Evolutionary conservation across 2,888 invertebrate genomes (phyloP), one percentile per base, ranked within the genome.

Genomic region (Lingula anatina): DNA sequence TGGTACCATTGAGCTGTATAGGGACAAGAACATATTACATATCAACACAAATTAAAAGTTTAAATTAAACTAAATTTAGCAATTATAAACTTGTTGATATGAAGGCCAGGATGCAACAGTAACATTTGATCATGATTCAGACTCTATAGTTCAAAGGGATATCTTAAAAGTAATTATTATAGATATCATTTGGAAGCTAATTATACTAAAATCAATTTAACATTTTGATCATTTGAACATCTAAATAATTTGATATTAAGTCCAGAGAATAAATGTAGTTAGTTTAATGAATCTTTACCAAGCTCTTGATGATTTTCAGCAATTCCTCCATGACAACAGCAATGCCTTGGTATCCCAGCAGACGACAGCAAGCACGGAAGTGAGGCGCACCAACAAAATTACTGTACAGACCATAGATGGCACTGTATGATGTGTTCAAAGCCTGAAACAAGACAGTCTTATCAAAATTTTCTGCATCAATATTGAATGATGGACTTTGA

Each of bases 301-400:
- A 79, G 2, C 89, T 90, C 60, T 92, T 88, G 0, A 95, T 92
- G 59, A 96, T 91, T 73, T 95, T 95, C 40, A 99, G 81, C 44
- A 99, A 83, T 72, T 97, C 97, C 60, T 94, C 90, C 81, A 95
- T 92, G 41, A 99, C 94, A 20, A 97, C 94, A 0, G 96, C 96
- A 59, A 97, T 95, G 4, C 97, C 99, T 79, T 96, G 95, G 80
- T 99, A 99, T 40, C 97, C 96, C 36, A 99, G 83, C n/a, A 99
- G 81, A 7, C 90, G 88, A 54, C 93, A 92, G 78, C 97, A 88
- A 0, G 90, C 89, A 76, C 93, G 88, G 56, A 96, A 87, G 79
- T 99, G 99, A 50, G 90, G 89, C 0, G 92, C 85, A 0, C 99
- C 99, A 44, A 99, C 92, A 79, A 96, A 99, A 2, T 88, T 85